These are phyloP conservation scores for Hydractinia symbiolongicarpus DNA, from an alignment of 30 jellyfish, hydroid and myxozoan genomes.

Conservation along the genomic window DNA sequence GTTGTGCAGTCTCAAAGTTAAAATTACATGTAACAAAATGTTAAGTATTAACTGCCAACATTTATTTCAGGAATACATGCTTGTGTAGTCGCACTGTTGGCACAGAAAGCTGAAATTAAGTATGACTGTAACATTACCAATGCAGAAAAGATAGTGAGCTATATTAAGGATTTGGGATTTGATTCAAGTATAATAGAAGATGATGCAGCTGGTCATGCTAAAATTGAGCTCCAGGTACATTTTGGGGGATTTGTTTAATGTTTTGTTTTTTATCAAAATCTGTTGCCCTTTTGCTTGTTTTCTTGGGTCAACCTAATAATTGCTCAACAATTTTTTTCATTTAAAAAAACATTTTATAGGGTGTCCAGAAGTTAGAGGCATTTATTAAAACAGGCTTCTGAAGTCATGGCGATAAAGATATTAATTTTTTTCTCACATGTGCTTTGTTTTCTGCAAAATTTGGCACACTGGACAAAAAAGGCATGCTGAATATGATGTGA, in stretches of 20 bases:
- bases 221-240: constrained; percentile 71
- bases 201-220: constrained; percentile 60
- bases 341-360: no score
- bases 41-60: no score
- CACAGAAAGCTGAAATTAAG: constrained; percentile 94
- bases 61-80: constrained; percentile 64
- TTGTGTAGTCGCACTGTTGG: constrained; percentile 92
- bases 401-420: no score
- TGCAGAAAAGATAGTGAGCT: constrained; percentile 46
- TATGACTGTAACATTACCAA: constrained; percentile 50
- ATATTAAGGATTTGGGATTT: constrained; percentile 62
- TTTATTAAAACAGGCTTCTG: no score
- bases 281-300: not conserved
- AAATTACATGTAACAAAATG: no score
- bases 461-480: no score
- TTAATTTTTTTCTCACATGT: no score
- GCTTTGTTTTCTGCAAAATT: no score
- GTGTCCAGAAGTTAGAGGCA: no score
- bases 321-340: no score
- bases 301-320: not conserved
- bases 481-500: no score
- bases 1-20: no score
- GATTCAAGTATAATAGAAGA: constrained; percentile 74
- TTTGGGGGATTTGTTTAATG: not conserved
- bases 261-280: not conserved